Base-by-base conservation (phyloP, 2,888 invertebrate genomes). In the Drosophila ustulata region DNA sequence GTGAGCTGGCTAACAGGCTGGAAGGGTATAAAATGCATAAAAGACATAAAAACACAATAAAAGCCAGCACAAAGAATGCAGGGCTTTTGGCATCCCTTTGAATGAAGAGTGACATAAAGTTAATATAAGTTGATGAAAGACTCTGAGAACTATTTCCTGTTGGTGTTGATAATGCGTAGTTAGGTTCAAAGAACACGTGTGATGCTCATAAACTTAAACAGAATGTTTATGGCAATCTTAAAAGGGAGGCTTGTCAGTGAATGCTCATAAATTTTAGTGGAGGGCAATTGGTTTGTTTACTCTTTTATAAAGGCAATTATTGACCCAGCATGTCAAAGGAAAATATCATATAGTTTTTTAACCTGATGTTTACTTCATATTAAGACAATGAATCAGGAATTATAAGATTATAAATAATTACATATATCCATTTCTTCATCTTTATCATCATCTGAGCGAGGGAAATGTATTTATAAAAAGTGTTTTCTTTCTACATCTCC, bases 121-220 rank as follows among this genome's bases (percentile, higher is more conserved):
- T 26, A n/a, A 34, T 23, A 25, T 32, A 5, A 9, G 4, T n/a
- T 47, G 18, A 32, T 32, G 5, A n/a, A 52, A 45, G 1, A 13
- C 3, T 11, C 46, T 34, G 9, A 11, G 46, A 28, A 37, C 3
- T 37, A 28, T 13, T 23, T 7, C 3, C 28, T 6, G 28, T 23
- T 30, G 23, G 23, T 23, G 18, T 30, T 25, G 26, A 23, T 43
- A 51, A 59, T 51, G 26, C 50, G 28, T 23, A 57, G n/a, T 41
- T 41, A 30, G 25, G 4, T 9, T 11, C n/a, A n/a, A 18, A 5
- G 28, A 23, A 50, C 47, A 34, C 32, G 2, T 50, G 50, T 23
- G 50, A 50, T 50, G 25, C 18, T 37, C 26, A 0, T 49, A 13
- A 58, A 41, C 4, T n/a, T 32, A 11, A 9, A 32, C 7, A 34